Percentiles rank a stretch among this genome's conserved stretches.
These are phyloP conservation scores for Melospiza georgiana DNA, from an alignment of 2,113 vertebrate genomes.

Conservation along the genomic window DNA sequence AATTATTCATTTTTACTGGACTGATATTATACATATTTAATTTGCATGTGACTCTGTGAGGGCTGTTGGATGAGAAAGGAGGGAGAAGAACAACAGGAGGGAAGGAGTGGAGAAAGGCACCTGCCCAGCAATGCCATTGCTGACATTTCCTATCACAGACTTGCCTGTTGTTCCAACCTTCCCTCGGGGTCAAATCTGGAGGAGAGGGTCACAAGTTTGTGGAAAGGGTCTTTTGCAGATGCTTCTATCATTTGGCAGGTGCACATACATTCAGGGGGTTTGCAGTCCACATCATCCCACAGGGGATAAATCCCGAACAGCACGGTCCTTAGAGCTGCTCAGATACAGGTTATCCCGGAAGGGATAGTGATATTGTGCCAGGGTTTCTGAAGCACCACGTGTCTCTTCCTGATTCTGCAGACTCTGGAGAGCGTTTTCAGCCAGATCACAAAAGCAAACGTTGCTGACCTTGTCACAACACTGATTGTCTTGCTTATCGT, in stretches of 20 bases:
- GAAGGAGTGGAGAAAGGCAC: not conserved
- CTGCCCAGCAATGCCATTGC: not conserved
- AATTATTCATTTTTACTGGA: not conserved
- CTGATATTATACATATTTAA: not conserved
- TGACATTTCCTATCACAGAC: fast-evolving
- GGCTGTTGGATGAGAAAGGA: not conserved
- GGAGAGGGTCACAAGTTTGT: not conserved
- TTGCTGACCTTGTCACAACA: constrained; percentile 89
- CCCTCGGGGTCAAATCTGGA: not conserved
- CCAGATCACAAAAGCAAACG: constrained; percentile 84
- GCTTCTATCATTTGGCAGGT: not conserved
- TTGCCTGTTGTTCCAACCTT: fast-evolving
- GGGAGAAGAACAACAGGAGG: not conserved
- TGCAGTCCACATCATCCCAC: not conserved
- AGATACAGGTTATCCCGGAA: not conserved
- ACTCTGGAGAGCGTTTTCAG: constrained; percentile 82
- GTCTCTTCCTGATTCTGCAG: constrained; percentile 67
- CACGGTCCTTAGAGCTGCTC: not conserved
- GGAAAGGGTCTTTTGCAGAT: not conserved
- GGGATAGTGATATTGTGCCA: not conserved
- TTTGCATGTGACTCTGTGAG: not conserved
- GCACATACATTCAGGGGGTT: not conserved
- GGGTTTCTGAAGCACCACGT: not conserved
- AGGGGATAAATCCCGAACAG: not conserved
- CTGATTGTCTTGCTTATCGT: constrained; percentile 84